Base-by-base conservation (phyloP, 2,888 invertebrate species). In the Rhamnusium bicolor region DNA sequence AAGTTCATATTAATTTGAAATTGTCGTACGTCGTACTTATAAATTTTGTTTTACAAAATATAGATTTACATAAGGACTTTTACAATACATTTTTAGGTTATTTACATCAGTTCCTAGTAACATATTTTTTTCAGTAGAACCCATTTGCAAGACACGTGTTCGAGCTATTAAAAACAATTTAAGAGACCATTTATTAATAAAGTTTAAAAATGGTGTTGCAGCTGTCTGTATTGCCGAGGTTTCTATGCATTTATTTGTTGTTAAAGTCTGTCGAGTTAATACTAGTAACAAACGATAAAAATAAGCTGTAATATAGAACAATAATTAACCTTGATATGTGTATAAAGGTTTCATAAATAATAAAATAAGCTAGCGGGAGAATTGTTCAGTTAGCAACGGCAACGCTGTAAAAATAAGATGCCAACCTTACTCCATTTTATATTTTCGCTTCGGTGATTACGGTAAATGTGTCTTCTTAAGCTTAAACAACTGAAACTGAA, bases 361-460 rank as follows among this genome's bases (percentile, higher is more conserved):
- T 47, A 49, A 51, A 46, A 51, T 58, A 32, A 51, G 19, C 47
- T 46, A 18, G 16, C 24, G 10, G 58, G 32, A 58, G 16, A 32
- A 32, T 16, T 18, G 12, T 12, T 58, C 8, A 18, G 56, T n/a
- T 58, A 66, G n/a, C 19, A 53, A 47, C 54, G 72, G 67, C 69
- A 65, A 65, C 69, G 16, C 7, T 18, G 69, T 40, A 58, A 32
- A 21, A 60, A 69, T 53, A 62, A 69, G 66, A 69, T 54, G 69
- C 66, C 71, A 74, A 69, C 69, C 74, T 71, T 71, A 72, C 71
- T 72, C 71, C 69, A 74, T 71, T 72, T 71, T 69, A 62, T 53
- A 56, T 69, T 70, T 49, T 67, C 72, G 72, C 69, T 75, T 29
- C 54, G 67, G n/a, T 70, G 69, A 62, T 10, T 67, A 69, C 54